These are phyloP conservation scores for Hemicordylus capensis DNA, from an alignment of 2,113 vertebrate genomes.

Conservation along the genomic window DNA sequence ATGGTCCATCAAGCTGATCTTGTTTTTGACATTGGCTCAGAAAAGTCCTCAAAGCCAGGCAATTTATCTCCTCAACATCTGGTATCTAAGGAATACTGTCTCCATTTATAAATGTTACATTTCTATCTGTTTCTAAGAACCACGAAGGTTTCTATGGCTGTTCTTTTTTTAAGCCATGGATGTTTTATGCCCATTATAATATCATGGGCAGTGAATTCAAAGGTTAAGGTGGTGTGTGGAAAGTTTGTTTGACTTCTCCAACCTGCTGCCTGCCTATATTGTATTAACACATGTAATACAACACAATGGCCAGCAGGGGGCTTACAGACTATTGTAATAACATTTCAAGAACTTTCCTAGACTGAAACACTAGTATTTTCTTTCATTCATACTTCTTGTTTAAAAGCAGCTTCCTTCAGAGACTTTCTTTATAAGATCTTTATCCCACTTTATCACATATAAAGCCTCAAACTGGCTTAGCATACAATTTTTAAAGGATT, in stretches of 20 bases:
- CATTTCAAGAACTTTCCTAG: background rate
- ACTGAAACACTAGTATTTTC: background rate
- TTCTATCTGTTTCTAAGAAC: background rate
- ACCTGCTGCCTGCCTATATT: background rate
- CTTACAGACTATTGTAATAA: background rate
- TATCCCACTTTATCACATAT: background rate
- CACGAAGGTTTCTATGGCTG: too few species aligned
- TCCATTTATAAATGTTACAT: background rate
- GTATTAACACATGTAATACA: background rate
- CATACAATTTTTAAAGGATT: too few species aligned
- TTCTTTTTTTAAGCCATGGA: background rate
- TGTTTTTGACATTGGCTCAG: background rate
- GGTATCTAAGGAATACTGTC: background rate
- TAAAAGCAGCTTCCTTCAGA: too few species aligned
- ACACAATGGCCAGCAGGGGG: slow-evolving; percentile 4
- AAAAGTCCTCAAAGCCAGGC: background rate
- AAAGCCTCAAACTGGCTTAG: too few species aligned
- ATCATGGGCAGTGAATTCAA: background rate
- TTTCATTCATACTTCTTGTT: background rate
- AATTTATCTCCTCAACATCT: background rate
- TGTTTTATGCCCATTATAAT: background rate
- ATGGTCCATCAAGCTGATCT: background rate
- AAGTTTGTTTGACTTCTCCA: background rate
- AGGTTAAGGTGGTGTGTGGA: too few species aligned
- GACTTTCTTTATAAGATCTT: background rate